Evolutionary conservation across 1,140 invertebrate species (phyloP), one percentile per base, ranked within the genome.

Genomic region (Ceratosolen solmsi): DNA sequence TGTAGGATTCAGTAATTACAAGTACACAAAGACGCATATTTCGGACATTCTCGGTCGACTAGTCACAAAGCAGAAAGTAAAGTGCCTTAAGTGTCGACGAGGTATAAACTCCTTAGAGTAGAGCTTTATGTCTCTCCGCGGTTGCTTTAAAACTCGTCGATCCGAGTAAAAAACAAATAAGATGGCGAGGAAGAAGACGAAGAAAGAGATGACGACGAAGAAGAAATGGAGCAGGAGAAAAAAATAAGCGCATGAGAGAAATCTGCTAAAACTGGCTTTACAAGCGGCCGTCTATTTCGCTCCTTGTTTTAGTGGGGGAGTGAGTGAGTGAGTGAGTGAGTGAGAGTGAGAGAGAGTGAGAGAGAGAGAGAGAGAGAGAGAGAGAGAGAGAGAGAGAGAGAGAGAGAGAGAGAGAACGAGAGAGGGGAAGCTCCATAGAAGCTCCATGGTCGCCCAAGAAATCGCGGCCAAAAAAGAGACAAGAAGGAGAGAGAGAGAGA

Each of bases 31-130:
- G 63, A 38, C 22, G 17, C 36, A 38, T 22, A 4, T 22, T n/a
- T n/a, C 17, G 33, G 30, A 9, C 30, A 68, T 68, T 68, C 63
- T 38, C n/a, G 33, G 38, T 36, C 38, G 63, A 68, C 38, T 68
- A 68, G 63, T 38, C 22, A 25, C 63, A 70, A 65, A 78, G 33
- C 49, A 71, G 22, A 51, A 56, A 58, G 65, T 78, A 70, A 79
- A 72, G 60, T 68, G 75, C 41, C 30, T 68, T 56, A 79, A 79
- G 65, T 71, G 76, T 79, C 63, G 77, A 5, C 51, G 72, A 27
- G 68, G 54, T 76, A 75, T 80, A 79, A 82, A 85, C 80, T 82
- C 82, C 75, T 76, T 54, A n/a, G n/a, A 46, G 25, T 41, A 22
- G 27, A 33, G 65, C 49, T 56, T 79, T 71, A 79, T 36, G 65